These are phyloP conservation scores for Sepiola atlantica DNA, from an alignment of 2,888 invertebrate genomes.

Conservation along the genomic window DNA sequence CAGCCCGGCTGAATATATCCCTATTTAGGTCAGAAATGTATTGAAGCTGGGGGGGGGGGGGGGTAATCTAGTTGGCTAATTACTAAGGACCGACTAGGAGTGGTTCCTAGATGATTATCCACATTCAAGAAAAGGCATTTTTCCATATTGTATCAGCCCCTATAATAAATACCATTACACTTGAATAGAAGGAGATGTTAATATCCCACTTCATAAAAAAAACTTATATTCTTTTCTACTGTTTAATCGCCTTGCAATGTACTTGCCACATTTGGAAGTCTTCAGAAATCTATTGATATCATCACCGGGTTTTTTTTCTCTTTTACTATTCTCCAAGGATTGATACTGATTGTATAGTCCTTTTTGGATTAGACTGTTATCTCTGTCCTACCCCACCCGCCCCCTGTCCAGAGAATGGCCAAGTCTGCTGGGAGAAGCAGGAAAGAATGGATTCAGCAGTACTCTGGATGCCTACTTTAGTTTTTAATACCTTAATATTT, in stretches of 20 bases:
- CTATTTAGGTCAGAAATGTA: neutral
- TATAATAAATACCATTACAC: neutral
- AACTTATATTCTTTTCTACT: neutral
- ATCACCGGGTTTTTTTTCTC: neutral
- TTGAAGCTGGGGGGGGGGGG: neutral
- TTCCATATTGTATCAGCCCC: neutral
- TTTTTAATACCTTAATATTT: no score
- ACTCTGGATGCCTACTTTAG: no score
- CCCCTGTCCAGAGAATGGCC: no score
- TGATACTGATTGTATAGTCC: neutral
- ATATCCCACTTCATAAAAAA: neutral
- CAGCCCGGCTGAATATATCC: neutral
- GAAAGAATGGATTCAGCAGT: no score
- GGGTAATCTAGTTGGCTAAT: neutral
- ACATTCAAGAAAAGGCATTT: neutral
- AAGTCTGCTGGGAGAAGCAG: no score
- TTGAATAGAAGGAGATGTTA: neutral
- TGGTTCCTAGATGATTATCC: neutral
- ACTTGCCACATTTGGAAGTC: neutral
- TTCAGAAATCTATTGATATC: neutral
- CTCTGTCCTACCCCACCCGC: no score
- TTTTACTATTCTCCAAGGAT: neutral
- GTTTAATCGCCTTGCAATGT: neutral
- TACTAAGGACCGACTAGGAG: neutral
- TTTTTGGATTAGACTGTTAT: no score